Conservation (phyloP, 2,113 vertebrate species). For the Sander lucioperca region DNA sequence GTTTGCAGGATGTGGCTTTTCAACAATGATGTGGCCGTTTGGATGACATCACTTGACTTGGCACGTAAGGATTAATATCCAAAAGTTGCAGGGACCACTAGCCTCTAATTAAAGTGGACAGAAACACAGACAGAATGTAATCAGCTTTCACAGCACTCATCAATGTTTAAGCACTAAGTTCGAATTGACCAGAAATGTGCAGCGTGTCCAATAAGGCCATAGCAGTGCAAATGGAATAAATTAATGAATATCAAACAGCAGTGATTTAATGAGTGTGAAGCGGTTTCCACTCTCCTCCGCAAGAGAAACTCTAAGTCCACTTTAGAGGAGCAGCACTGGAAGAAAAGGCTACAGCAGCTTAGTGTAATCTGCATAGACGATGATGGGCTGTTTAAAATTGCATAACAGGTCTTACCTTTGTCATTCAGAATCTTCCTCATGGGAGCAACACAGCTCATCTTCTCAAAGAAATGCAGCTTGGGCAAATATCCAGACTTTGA, state of each 20-base stretch:
- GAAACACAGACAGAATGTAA: constrained; percentile 47
- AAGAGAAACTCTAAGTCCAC: constrained; percentile 57
- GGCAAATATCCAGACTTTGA: constrained; percentile 12
- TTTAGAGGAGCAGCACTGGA: constrained; percentile 52
- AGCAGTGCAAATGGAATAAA: constrained; percentile 60
- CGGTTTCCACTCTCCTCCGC: constrained; percentile 24
- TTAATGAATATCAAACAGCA: constrained; percentile 67
- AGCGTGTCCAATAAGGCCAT: constrained; percentile 50
- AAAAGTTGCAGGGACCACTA: constrained; percentile 39
- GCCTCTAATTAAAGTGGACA: constrained; percentile 66
- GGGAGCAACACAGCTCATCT: constrained; percentile 46
- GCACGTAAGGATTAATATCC: constrained; percentile 34
- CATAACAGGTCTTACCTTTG: constrained; percentile 75
- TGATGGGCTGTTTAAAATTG: constrained; percentile 74
- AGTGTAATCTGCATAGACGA: constrained; percentile 72
- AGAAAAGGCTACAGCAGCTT: constrained; percentile 70
- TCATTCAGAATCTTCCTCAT: constrained; percentile 42
- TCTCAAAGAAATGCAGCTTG: constrained; percentile 35
- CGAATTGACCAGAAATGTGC: constrained; percentile 56
- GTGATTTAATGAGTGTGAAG: constrained; percentile 62
- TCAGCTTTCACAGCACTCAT: constrained; percentile 59
- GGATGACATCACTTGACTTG: constrained; percentile 31
- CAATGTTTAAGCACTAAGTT: constrained; percentile 46
- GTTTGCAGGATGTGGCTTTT: not conserved
- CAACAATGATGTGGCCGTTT: not conserved